Evolutionary conservation across 92 coral and sea anemone species (phyloP).

Genomic region (Epizoanthus fatuus): DNA sequence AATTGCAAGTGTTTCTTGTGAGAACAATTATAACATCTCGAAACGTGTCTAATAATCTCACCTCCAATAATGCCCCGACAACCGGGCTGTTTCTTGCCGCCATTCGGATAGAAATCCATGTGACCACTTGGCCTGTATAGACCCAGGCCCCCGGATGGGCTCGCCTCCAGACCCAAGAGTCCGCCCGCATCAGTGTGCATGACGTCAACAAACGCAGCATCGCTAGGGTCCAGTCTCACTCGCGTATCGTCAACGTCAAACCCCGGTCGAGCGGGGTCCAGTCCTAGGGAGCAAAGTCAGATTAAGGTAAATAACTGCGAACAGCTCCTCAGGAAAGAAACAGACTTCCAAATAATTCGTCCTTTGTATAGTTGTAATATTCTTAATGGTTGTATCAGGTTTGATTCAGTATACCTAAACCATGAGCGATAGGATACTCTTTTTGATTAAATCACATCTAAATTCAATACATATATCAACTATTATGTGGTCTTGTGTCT

Average conservation of each 20-base stretch:
- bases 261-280: constrained; percentile 95
- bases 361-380: too few species aligned
- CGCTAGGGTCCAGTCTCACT: constrained; percentile 92
- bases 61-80: constrained; percentile 74
- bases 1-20: too few species aligned
- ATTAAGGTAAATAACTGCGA: neutral
- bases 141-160: constrained; percentile 76
- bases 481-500: too few species aligned
- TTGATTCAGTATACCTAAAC: too few species aligned
- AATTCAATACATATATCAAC: too few species aligned
- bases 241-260: constrained; percentile 78
- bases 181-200: constrained; percentile 84
- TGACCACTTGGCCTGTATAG: constrained; percentile 87
- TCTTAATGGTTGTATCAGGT: too few species aligned
- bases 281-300: constrained; percentile 51
- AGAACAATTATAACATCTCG: neutral
- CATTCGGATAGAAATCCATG: constrained; percentile 98
- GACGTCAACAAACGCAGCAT: constrained; percentile 96
- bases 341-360: too few species aligned
- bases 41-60: constrained; percentile 2
- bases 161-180: constrained; percentile 49
- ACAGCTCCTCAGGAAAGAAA: too few species aligned
- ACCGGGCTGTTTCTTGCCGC: constrained; percentile 94
- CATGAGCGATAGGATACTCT: too few species aligned
- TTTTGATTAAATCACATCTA: too few species aligned